Conservation (phyloP, 1,140 invertebrate genomes). For the Pentalonia nigronervosa region DNA sequence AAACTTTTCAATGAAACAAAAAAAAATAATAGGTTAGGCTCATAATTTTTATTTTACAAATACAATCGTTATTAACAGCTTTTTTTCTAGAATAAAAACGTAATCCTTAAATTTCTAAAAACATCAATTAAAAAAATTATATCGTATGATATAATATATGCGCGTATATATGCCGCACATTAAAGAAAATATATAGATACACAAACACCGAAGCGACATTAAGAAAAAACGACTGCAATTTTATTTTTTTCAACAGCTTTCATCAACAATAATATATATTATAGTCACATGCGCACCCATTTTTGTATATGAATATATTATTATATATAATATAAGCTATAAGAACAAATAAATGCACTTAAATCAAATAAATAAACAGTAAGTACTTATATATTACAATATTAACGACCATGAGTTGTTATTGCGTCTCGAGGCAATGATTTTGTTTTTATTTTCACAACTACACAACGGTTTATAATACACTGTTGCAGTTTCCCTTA, state of each 20-base stretch:
- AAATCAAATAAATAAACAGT: constrained; percentile 9
- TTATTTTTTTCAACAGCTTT: background rate
- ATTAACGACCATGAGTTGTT: background rate
- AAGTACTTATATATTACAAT: background rate
- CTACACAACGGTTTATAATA: background rate
- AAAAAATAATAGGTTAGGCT: background rate
- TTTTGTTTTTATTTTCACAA: background rate
- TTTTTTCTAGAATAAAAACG: background rate
- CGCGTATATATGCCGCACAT: background rate
- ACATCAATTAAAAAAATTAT: background rate
- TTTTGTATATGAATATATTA: background rate
- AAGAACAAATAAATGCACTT: background rate
- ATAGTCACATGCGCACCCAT: background rate
- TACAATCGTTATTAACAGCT: background rate
- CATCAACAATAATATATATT: background rate
- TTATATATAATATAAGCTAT: background rate
- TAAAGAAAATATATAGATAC: background rate
- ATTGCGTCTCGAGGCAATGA: background rate
- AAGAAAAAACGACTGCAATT: background rate
- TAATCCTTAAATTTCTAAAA: background rate
- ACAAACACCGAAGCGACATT: background rate
- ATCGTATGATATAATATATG: background rate
- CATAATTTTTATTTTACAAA: background rate
- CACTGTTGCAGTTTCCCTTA: background rate
- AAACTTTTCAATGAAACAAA: background rate